Evolutionary conservation across 1,140 invertebrate genomes (phyloP), one percentile per base, ranked within the genome.

Genomic region (Radopholus similis): DNA sequence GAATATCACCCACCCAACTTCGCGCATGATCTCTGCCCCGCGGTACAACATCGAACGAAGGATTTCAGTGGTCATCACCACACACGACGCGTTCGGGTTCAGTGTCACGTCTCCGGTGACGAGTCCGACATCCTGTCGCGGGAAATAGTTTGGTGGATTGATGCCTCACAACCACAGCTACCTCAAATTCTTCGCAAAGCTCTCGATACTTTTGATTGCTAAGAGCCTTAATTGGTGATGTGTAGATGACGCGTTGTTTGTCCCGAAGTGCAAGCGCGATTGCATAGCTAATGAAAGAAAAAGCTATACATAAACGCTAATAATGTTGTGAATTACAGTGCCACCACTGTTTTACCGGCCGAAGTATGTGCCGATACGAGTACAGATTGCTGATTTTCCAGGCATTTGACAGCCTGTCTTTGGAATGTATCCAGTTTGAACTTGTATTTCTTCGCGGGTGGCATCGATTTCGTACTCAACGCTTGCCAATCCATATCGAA

Each of bases 51-150:
- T 99, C 78, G 93, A 95, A 72, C 96, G 85, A 59, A 99, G 86
- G 88, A 99, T 99, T 89, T 99, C 96, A 34, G 96, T 99, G 2
- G 96, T 99, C 96, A 99, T 99, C 69, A 99, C 96, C 32, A 99
- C 87, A 84, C 94, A 93, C 73, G 91, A 94, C 15, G 96, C 95
- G 35, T 90, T 90, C 21, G 95, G 93, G 86, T 98, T 98, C 38
- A 98, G 97, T 4, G 95, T 99, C 4, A 98, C 94, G 87, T 99
- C 96, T 44, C 96, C 96, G 60, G 96, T 99, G 71, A 99, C 89
- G 8, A 99, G 85, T 57, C 96, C 95, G 30, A 99, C 95, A 86
- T 99, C 95, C 83, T 89, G 88, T 79, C 98, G 98, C 82, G n/a
- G 35, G 2, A 13, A 1, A 51, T 2, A 51, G 13, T 5, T 11